These are phyloP conservation scores for Drosophila diplacantha DNA, from an alignment of 2,888 invertebrate genomes.

Conservation along the genomic window DNA sequence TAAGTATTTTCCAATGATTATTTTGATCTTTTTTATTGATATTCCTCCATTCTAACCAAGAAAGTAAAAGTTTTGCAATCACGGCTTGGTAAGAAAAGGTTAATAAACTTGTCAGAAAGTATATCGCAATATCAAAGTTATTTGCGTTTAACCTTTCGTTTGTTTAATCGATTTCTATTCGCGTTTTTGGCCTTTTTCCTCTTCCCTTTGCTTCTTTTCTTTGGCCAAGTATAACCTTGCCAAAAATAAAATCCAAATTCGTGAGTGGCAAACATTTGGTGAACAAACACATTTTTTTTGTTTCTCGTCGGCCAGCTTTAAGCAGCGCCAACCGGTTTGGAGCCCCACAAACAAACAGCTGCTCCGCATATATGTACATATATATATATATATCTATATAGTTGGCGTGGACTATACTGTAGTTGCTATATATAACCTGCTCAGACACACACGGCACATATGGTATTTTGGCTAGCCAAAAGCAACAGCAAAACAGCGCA, in stretches of 20 bases:
- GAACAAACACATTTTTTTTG: slow-evolving; percentile 32
- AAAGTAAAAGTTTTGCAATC: slow-evolving; percentile 55
- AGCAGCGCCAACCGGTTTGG: slow-evolving; percentile 32
- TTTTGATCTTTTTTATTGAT: too few species aligned
- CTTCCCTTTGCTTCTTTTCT: slow-evolving; percentile 5
- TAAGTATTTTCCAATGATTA: not conserved
- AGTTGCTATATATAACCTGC: slow-evolving; percentile 23
- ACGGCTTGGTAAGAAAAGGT: slow-evolving; percentile 40
- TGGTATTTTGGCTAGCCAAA: slow-evolving; percentile 33
- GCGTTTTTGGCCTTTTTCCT: slow-evolving; percentile 20
- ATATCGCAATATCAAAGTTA: slow-evolving; percentile 34
- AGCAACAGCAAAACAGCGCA: slow-evolving; percentile 43
- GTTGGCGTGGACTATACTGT: slow-evolving; percentile 11
- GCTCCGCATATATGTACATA: slow-evolving; percentile 13
- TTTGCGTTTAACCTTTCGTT: slow-evolving; percentile 62
- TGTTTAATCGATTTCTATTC: slow-evolving; percentile 63
- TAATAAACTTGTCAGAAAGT: slow-evolving; percentile 55
- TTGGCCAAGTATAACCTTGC: slow-evolving; percentile 55
- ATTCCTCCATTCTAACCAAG: not conserved
- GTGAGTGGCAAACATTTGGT: slow-evolving; percentile 58
- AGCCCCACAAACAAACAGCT: slow-evolving; percentile 30
- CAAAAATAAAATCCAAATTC: slow-evolving; percentile 53
- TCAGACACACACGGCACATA: slow-evolving; percentile 19
- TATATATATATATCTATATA: not conserved
- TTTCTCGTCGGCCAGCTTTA: slow-evolving; percentile 12